phyloP scores from a whole-genome alignment of 2,888 invertebrate species.

The Cryptocephalus moraei region DNA sequence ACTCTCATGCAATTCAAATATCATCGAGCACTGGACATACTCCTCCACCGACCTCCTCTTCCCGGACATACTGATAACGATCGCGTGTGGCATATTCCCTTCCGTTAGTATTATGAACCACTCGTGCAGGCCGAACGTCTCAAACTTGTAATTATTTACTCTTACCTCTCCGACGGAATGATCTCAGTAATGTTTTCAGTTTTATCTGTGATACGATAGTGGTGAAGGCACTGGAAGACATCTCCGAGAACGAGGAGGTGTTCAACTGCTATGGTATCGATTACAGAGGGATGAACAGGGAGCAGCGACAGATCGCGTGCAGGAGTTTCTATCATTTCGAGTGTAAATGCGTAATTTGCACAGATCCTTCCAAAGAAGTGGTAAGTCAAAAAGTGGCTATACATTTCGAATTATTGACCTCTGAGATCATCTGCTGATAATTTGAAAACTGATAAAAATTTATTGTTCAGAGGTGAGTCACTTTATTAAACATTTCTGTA shows the following conservation, averaged over 20 bases:
- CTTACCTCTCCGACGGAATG: too few species aligned
- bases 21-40: conserved; percentile 31
- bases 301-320: conserved; percentile 52
- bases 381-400: conserved; percentile 16
- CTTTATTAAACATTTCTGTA: too few species aligned
- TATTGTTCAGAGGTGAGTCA: too few species aligned
- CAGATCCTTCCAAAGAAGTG: conserved; percentile 31
- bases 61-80: conserved; percentile 25
- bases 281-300: conserved; percentile 50
- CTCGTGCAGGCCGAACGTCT: conserved; percentile 77
- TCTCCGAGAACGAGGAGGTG: conserved; percentile 59
- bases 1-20: conserved; percentile 43
- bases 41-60: conserved; percentile 25
- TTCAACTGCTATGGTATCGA: conserved; percentile 80
- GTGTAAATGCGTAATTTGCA: conserved; percentile 67
- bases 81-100: conserved; percentile 75
- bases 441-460: background rate
- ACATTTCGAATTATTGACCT: background rate
- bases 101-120: conserved; percentile 88
- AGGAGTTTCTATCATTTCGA: conserved; percentile 65
- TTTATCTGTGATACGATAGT: conserved; percentile 62
- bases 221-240: conserved; percentile 56
- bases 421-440: background rate
- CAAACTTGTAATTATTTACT: conserved; percentile 47
- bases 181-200: conserved; percentile 37